Evolutionary conservation across 2,888 invertebrate genomes (phyloP), one percentile per base, ranked within the genome.

Genomic region (Acanthacorydalis orientalis): DNA sequence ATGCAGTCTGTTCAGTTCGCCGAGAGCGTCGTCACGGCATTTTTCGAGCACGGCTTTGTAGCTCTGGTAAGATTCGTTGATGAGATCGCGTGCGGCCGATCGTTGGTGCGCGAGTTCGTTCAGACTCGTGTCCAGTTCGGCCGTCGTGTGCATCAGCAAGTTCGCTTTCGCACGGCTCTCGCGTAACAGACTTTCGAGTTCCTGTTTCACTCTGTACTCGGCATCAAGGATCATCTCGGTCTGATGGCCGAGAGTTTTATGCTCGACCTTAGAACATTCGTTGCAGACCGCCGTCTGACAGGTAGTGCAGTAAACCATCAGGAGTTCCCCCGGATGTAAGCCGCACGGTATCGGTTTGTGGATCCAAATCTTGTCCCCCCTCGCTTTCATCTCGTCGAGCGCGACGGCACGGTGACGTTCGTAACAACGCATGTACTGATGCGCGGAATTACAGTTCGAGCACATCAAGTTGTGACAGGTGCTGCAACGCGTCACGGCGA

Each of bases 391-490:
- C 55, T 90, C 89, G 58, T 91, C 91, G 60, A 93, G 81, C 40
- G 85, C 82, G 46, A 91, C 80, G 37, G 92, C 92, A 64, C 84
- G 77, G 64, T 96, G 95, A 59, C 88, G 89, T 66, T 95, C 93
- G 64, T 96, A 96, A 69, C 93, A 92, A 55, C 91, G 78, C 95
- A 95, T 95, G 61, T 86, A 92, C 65, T 90, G 86, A 66, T 96
- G 95, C 49, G 95, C 95, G 38, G 89, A 87, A 59, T 91, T 90
- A 70, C 95, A 96, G 62, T 90, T 88, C 52, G 84, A 80, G 68
- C 95, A 95, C 44, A 96, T 72, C 63, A 92, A 87, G 66, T 90
- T 90, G 59, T 90, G 88, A 68, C 95, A 96, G 64, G 95, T 92
- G 57, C 85, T 85, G 69, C 95, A 96, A 51, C 91, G 79, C 10